These are phyloP conservation scores for Thoracochromis brauschi DNA, from an alignment of 2,113 vertebrate species.

Conservation along the genomic window DNA sequence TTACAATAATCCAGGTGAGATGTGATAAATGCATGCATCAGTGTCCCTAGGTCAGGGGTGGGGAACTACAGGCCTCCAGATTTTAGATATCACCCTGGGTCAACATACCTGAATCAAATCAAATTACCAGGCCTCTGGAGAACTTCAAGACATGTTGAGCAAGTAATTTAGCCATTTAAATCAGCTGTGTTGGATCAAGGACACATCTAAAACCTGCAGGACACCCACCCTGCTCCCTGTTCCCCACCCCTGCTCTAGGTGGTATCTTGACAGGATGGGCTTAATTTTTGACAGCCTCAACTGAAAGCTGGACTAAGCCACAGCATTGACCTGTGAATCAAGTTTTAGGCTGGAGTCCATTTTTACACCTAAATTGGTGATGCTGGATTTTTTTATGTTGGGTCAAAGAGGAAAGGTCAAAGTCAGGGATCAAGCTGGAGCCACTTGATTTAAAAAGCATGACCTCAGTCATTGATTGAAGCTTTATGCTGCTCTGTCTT, in stretches of 20 bases:
- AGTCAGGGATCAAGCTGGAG: rapidly evolving
- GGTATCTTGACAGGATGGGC: rapidly evolving
- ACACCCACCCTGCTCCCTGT: neutral
- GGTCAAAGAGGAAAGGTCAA: neutral
- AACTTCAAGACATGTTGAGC: rapidly evolving
- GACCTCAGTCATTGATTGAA: neutral
- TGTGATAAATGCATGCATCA: neutral
- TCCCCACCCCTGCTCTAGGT: neutral
- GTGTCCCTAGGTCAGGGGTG: neutral
- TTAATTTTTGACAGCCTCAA: neutral
- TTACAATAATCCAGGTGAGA: neutral
- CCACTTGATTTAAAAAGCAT: neutral
- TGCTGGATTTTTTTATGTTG: neutral
- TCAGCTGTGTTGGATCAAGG: neutral
- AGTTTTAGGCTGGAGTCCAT: neutral
- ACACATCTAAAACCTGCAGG: neutral
- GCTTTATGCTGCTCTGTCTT: neutral
- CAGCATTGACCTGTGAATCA: rapidly evolving
- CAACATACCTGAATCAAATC: neutral
- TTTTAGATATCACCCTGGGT: neutral
- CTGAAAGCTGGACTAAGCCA: neutral
- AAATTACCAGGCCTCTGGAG: neutral
- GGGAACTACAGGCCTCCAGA: neutral
- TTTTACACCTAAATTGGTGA: neutral
- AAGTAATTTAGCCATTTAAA: neutral